A percentile compares a stretch with the other conserved stretches of the same genome.
Conservation (phyloP, 2,888 invertebrate species). For the Heliconius charithonia region DNA sequence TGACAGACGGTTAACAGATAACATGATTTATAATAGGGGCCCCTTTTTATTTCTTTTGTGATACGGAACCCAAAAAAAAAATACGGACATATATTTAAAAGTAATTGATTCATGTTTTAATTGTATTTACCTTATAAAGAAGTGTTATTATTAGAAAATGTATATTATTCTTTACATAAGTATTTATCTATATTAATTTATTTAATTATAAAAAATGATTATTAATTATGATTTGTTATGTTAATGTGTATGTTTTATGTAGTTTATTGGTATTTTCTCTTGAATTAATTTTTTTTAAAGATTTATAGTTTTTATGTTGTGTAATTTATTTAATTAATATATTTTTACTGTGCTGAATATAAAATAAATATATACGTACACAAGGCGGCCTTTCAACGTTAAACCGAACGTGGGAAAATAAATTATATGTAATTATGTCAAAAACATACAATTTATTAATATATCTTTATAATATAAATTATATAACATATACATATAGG, state of each 20-base stretch:
- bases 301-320: neutral
- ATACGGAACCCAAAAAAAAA: neutral
- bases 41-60: too few species aligned
- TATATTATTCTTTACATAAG: neutral
- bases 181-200: neutral
- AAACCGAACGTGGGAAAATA: neutral
- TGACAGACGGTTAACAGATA: too few species aligned
- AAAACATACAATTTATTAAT: neutral
- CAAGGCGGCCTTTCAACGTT: neutral
- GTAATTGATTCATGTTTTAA: neutral
- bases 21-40: too few species aligned
- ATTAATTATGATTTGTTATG: neutral
- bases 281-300: too few species aligned
- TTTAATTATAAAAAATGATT: neutral
- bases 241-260: neutral
- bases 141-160: neutral
- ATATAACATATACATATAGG: too few species aligned
- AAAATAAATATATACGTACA: neutral
- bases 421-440: neutral
- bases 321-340: neutral
- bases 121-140: neutral
- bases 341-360: neutral
- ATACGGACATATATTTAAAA: neutral
- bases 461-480: neutral
- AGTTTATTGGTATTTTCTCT: slow-evolving; percentile 4